Evolutionary conservation across 2,888 invertebrate species (phyloP), one percentile per base, ranked within the genome.

Genomic region (Thera britannica): DNA sequence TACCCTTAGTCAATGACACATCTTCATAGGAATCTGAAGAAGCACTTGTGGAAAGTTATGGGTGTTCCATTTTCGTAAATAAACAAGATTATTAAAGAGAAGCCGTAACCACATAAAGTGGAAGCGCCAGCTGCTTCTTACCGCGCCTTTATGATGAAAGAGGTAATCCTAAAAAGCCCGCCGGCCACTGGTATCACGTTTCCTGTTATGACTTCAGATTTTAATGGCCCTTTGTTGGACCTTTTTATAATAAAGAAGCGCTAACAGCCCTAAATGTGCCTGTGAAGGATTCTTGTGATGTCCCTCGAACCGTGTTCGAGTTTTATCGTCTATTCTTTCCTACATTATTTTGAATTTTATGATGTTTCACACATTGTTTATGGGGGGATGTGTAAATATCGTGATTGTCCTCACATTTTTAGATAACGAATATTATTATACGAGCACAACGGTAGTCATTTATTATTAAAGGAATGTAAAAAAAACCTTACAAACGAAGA

Each of bases 151-250:
- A 89, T 90, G 90, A 92, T 90, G 90, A 90, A 92, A 91, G 90
- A 87, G 85, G 84, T 86, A 81, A 83, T 88, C 83, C 85, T 86
- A 80, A 79, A 81, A 79, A 82, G 52, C 83, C 80, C 83, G 81
- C 83, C 83, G 79, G 83, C 87, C 88, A 86, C 88, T 84, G 44
- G 85, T 92, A 93, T 93, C 92, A 89, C 81, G 81, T 93, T 93
- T 91, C 93, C 92, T 92, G 92, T 93, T 93, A 93, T 93, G 90
- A 91, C 90, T 92, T 88, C 81, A 91, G 85, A 89, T 91, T 92
- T 93, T 91, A 90, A 92, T 89, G 83, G 81, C 78, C 81, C 87
- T 92, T 92, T 92, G 89, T 92, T 88, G 79, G 79, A 83, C 78
- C 80, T 81, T 87, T 89, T 90, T 88, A 88, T 88, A 84, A 87